Evolutionary conservation across 2,888 invertebrate genomes (phyloP).

Genomic region (Neelides folsomi): DNA sequence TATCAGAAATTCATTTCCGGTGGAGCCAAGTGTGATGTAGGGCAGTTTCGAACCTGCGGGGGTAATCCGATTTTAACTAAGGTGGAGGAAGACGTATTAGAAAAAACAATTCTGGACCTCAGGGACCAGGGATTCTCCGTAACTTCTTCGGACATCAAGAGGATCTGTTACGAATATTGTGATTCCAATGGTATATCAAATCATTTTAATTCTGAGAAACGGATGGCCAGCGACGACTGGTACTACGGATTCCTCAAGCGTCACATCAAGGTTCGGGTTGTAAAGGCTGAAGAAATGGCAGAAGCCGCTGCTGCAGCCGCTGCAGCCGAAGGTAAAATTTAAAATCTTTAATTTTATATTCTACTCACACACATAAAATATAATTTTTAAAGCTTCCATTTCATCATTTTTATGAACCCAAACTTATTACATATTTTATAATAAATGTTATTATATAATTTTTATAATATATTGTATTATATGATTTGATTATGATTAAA

Average conservation of each 20-base stretch:
- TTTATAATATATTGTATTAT: too few relatives aligned
- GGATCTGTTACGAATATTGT: constrained; percentile 33
- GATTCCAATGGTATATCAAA: constrained; percentile 31
- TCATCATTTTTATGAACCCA: too few relatives aligned
- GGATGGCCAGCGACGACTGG: constrained; percentile 33
- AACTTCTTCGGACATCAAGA: constrained; percentile 28
- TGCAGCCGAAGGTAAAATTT: constrained; percentile 27
- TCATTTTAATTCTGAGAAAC: constrained; percentile 30
- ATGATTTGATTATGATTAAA: too few relatives aligned
- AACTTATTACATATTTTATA: too few relatives aligned
- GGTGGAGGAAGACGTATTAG: constrained; percentile 32
- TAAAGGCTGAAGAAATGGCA: too few relatives aligned
- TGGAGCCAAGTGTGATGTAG: constrained; percentile 26
- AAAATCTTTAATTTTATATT: constrained; percentile 14
- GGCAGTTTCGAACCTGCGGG: constrained; percentile 30
- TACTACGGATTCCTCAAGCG: constrained; percentile 31
- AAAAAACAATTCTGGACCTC: constrained; percentile 31
- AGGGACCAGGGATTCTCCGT: constrained; percentile 30
- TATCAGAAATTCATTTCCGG: constrained; percentile 27
- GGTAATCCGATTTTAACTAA: constrained; percentile 31
- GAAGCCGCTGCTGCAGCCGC: too few relatives aligned
- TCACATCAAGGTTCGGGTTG: constrained; percentile 15
- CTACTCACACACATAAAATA: constrained; percentile 24
- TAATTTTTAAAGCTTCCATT: too few relatives aligned
- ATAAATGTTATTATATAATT: too few relatives aligned